Evolutionary conservation across 23 tunicate genomes (phyloP).

Genomic region (Oikopleura dioica): DNA sequence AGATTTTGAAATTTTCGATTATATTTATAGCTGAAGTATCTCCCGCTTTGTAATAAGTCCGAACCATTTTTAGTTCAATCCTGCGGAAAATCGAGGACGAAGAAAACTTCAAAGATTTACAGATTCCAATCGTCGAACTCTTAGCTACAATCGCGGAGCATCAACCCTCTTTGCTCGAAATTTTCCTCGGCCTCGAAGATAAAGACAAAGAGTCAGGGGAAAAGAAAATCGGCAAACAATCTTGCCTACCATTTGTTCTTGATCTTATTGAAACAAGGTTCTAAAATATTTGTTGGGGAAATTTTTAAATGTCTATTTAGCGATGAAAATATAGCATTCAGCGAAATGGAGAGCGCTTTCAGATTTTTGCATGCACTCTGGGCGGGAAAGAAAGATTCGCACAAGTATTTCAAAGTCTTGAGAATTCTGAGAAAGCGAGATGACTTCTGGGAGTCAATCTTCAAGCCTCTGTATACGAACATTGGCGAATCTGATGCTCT

Average conservation of each 20-base stretch:
- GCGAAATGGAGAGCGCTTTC: conserved; percentile 1
- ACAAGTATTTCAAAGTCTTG: conserved; percentile 9
- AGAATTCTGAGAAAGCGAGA: background rate
- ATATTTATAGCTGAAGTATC: too few relatives aligned
- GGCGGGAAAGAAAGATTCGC: conserved; percentile 10
- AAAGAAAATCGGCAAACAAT: background rate
- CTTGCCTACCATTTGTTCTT: conserved; percentile 2
- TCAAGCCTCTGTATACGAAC: too few relatives aligned
- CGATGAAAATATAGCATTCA: background rate
- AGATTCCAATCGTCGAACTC: background rate
- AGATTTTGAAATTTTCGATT: too few relatives aligned
- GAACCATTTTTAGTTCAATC: too few relatives aligned
- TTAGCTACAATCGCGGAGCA: conserved; percentile 4
- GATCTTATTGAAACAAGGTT: background rate
- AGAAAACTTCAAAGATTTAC: background rate
- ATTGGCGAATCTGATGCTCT: too few relatives aligned
- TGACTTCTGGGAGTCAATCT: conserved; percentile 5
- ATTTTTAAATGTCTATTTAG: too few relatives aligned
- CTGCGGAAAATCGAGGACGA: background rate
- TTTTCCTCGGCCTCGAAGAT: background rate
- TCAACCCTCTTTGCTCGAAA: conserved; percentile 6
- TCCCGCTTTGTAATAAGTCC: too few relatives aligned
- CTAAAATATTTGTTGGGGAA: too few relatives aligned
- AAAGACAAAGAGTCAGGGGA: background rate
- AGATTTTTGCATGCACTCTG: conserved; percentile 3